These are phyloP conservation scores for Plectus sambesii DNA, from an alignment of 1,140 invertebrate species.

Conservation along the genomic window DNA sequence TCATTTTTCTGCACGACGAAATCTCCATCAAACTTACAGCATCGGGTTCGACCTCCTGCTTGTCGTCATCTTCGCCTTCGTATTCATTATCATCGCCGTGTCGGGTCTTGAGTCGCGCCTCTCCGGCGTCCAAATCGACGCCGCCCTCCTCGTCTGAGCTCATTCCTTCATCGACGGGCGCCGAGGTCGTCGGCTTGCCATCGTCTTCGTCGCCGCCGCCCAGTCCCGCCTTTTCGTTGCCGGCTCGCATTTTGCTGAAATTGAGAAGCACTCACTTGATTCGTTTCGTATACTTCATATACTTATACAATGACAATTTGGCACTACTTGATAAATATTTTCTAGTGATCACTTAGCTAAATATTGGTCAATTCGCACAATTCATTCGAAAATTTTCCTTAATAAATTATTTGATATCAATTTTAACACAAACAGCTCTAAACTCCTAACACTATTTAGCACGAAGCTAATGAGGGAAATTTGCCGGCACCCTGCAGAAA, in stretches of 20 bases:
- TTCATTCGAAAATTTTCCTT: too few relatives aligned
- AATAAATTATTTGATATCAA: too few relatives aligned
- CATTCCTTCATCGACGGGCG: conserved; percentile 37
- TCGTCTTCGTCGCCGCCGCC: conserved; percentile 19
- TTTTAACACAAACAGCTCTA: too few relatives aligned
- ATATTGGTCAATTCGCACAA: too few relatives aligned
- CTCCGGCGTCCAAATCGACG: conserved; percentile 45
- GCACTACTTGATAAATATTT: background rate
- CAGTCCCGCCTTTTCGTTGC: conserved; percentile 9
- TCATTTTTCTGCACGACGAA: conserved; percentile 50
- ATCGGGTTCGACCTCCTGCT: conserved; percentile 44
- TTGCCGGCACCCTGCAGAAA: too few relatives aligned
- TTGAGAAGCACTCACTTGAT: too few relatives aligned
- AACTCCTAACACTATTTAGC: conserved; percentile 1
- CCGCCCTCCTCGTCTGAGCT: conserved; percentile 46
- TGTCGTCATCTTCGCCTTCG: conserved; percentile 40
- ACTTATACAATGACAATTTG: background rate
- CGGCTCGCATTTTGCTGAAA: background rate
- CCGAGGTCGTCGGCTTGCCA: conserved; percentile 11
- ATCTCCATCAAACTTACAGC: conserved; percentile 40
- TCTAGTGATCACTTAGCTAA: too few relatives aligned
- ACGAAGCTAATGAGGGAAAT: too few relatives aligned
- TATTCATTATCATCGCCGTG: conserved; percentile 49
- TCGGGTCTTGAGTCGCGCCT: conserved; percentile 32
- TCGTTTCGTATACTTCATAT: too few relatives aligned